Percentiles rank a stretch among this genome's conserved stretches.
Evolutionary conservation across 2,797 vertebrate genomes (phyloP).

Genomic region (Limnodromus scolopaceus): DNA sequence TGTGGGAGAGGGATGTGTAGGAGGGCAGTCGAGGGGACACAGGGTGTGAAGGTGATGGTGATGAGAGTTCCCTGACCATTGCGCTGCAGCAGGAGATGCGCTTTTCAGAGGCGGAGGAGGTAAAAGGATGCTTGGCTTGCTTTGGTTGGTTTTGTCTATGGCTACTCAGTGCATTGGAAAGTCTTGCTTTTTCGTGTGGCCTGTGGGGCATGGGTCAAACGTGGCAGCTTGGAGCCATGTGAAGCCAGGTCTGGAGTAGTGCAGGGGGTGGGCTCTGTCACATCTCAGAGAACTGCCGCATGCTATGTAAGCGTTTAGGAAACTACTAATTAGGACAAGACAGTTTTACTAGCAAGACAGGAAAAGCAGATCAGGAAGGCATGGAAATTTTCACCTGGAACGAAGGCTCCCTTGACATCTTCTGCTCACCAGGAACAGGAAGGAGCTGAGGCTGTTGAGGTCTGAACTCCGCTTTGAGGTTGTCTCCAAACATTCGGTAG

Average conservation of each 20-base stretch:
- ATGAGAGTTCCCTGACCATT: not conserved
- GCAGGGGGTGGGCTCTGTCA: not conserved
- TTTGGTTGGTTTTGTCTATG: not conserved
- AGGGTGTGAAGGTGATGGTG: not conserved
- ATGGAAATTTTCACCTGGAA: not conserved
- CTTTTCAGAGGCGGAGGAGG: not conserved
- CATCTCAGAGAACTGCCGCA: not conserved
- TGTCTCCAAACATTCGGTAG: not conserved
- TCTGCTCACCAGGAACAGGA: conserved; percentile 15
- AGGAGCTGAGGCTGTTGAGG: not conserved
- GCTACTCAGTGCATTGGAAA: not conserved
- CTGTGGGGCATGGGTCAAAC: not conserved
- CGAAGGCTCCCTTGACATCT: not conserved
- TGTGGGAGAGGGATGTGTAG: not conserved
- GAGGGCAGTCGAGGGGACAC: accelerated
- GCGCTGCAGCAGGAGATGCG: accelerated
- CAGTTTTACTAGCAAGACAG: conserved; percentile 1
- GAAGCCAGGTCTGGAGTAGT: not conserved
- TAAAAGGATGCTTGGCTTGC: not conserved
- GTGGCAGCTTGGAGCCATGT: accelerated
- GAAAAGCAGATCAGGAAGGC: not conserved
- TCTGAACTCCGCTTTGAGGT: not conserved
- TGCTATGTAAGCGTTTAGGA: not conserved
- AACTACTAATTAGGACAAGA: not conserved
- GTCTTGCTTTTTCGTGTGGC: not conserved